A percentile compares a stretch with the other conserved stretches of the same genome.
phyloP scores from a whole-genome alignment of 2,797 vertebrate species.

The Hemitrygon akajei region DNA sequence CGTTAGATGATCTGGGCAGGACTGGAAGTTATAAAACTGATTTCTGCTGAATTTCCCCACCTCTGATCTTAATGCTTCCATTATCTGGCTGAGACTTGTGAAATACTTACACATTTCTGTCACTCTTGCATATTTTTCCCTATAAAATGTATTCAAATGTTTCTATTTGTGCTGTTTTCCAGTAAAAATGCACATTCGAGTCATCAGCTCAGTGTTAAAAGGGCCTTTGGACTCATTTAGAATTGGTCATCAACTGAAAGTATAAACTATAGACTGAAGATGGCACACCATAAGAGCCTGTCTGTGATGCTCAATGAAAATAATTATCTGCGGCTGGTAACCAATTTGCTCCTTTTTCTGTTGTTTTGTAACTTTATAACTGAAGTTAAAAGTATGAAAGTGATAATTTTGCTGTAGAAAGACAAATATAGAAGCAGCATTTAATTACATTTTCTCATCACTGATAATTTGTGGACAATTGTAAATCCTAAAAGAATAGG shows the following conservation, averaged over 20 bases:
- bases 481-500: neutral
- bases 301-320: conserved; percentile 68
- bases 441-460: neutral
- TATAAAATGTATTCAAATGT: too few species aligned
- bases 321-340: conserved; percentile 77
- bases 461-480: neutral
- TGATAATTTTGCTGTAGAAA: neutral
- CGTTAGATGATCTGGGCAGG: too few species aligned
- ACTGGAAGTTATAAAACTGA: too few species aligned
- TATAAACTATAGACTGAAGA: neutral
- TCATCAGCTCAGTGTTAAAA: neutral
- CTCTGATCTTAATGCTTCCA: too few species aligned
- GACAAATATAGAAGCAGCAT: neutral
- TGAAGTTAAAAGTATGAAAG: neutral
- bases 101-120: neutral
- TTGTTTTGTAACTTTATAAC: neutral
- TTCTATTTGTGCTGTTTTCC: neutral
- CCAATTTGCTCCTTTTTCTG: neutral
- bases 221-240: neutral
- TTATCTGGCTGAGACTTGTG: too few species aligned
- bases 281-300: conserved; percentile 57
- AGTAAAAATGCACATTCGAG: neutral
- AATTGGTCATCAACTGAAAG: neutral
- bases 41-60: too few species aligned
- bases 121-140: neutral